These are phyloP conservation scores for Sparus aurata DNA, from an alignment of 2,797 vertebrate species.

Conservation along the genomic window DNA sequence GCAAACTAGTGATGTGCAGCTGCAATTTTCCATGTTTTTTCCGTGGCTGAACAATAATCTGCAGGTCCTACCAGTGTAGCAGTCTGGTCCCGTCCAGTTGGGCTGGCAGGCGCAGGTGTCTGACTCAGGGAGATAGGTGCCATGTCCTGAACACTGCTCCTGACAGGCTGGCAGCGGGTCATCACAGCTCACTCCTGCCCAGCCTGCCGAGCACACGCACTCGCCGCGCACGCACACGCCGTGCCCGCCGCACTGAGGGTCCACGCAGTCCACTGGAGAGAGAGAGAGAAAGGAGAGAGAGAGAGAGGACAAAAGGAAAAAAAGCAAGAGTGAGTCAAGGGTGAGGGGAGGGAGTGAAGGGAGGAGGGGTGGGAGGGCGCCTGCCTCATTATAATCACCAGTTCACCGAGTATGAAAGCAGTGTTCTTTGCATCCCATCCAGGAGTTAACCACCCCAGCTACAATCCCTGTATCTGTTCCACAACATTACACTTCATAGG, in stretches of 20 bases:
- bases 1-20: conserved; percentile 46
- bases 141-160: conserved; percentile 95
- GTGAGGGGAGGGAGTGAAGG: conserved; percentile 44
- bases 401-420: conserved; percentile 83
- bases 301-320: conserved; percentile 21
- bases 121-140: conserved; percentile 91
- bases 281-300: conserved; percentile 29
- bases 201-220: conserved; percentile 93
- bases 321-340: conserved; percentile 58
- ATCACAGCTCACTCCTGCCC: conserved; percentile 93
- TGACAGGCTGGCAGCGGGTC: conserved; percentile 92
- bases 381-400: conserved; percentile 83
- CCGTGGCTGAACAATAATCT: conserved; percentile 51
- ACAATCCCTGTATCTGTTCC: conserved; percentile 85
- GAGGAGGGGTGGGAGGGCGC: not conserved
- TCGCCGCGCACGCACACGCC: conserved; percentile 94
- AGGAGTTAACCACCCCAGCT: conserved; percentile 83
- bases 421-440: conserved; percentile 86
- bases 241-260: conserved; percentile 92
- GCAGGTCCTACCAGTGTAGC: conserved; percentile 90
- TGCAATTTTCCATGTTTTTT: conserved; percentile 34
- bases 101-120: conserved; percentile 93
- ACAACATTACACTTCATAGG: conserved; percentile 86
- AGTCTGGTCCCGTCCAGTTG: conserved; percentile 95
- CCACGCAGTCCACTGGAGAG: conserved; percentile 91